Evolutionary conservation across 2,888 invertebrate genomes (phyloP), one percentile per base, ranked within the genome.

Genomic region (Blera fallax): DNA sequence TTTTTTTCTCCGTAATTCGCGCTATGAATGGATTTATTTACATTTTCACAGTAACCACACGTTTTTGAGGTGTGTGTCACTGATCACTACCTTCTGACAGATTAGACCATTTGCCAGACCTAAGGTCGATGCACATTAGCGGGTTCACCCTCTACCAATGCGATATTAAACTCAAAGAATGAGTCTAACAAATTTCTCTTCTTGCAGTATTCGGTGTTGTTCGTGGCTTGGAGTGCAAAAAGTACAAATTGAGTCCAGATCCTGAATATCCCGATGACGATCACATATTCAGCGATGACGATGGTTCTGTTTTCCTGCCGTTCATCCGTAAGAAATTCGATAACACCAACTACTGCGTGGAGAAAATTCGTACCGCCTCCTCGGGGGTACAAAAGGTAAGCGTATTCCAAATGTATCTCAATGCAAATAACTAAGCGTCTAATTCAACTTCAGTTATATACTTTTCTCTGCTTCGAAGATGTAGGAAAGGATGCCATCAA

Each of bases 401-500:
- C 50, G 21, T 10, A 16, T 62, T 34, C 62, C 62, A 76, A 64
- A 32, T 69, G 32, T 56, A 52, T 21, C 56, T n/a, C 37, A 37
- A 65, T 56, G 5, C 7, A 65, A 64, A 24, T 60, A 58, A 64
- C 43, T 40, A 48, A 48, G 58, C 29, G 48, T 80, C 60, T 81
- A 62, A 70, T 89, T 89, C 88, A 85, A 89, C 88, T 87, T 79
- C 88, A 91, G 91, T 88, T 91, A 76, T 89, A 89, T 87, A 90
- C 92, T 72, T 92, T 92, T 87, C 82, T 91, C 24, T 92, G 92
- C 85, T 92, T 92, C 87, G 90, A 90, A 82, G 90, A 90, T 34
- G 87, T 90, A 29, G 89, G 89, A n/a, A 90, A 89, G 69, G 91
- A 91, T 84, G 87, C 88, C 43, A 89, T 91, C 62, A 90, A 90